Percentiles rank a stretch among this genome's conserved stretches.
Conservation (phyloP, 2,888 invertebrate species). For the Endotricha flammealis region DNA sequence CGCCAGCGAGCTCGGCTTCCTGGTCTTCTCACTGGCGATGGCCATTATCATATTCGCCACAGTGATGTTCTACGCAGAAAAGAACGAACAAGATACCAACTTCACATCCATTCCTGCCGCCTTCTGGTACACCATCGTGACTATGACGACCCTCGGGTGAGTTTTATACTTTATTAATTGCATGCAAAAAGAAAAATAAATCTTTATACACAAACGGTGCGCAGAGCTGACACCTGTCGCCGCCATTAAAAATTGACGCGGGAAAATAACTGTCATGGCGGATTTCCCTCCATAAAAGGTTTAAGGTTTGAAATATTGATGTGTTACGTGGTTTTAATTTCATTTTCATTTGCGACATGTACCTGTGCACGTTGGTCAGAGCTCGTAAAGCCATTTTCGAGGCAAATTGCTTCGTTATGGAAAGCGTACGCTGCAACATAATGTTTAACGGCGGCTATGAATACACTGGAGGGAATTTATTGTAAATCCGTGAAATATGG, state of each 20-base stretch:
- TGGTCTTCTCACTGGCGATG: conserved; percentile 99
- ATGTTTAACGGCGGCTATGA: conserved; percentile 2
- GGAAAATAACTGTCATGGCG: conserved; percentile 64
- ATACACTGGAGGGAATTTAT: background rate
- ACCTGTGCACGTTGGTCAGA: conserved; percentile 10
- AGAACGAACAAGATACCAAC: conserved; percentile 96
- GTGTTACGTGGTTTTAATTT: conserved; percentile 32
- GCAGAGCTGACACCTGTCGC: conserved; percentile 60
- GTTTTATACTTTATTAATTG: conserved; percentile 55
- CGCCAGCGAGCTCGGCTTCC: conserved; percentile 98
- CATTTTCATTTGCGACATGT: conserved; percentile 26
- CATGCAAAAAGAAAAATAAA: background rate
- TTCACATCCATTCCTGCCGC: conserved; percentile 99
- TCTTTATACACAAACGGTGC: conserved; percentile 15
- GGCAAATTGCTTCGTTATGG: conserved; percentile 13
- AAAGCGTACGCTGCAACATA: conserved; percentile 3
- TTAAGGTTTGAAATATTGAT: conserved; percentile 47
- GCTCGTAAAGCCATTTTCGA: conserved; percentile 14
- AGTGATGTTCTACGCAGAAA: conserved; percentile 99
- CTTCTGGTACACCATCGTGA: conserved; percentile 99
- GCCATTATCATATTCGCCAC: conserved; percentile 99
- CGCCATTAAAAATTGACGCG: conserved; percentile 61
- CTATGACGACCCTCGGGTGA: conserved; percentile 99
- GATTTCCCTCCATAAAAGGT: conserved; percentile 51
- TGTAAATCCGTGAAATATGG: conserved; percentile 2